Evolutionary conservation across 1,140 invertebrate species (phyloP), one percentile per base, ranked within the genome.

Genomic region (Brachionus manjavacas): DNA sequence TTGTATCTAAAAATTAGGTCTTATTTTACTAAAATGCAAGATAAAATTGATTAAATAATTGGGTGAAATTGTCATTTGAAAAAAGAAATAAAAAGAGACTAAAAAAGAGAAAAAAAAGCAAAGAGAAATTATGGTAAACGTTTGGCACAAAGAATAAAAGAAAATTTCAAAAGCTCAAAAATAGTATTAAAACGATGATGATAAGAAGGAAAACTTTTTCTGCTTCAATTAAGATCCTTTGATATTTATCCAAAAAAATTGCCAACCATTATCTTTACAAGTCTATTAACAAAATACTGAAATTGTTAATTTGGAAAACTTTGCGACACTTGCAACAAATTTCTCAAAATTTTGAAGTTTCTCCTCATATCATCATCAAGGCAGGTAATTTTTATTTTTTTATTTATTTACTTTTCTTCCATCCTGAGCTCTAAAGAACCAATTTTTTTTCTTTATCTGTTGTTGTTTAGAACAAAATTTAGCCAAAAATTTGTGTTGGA

Each of bases 141-240:
- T 20, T 72, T 39, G 35, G 68, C 35, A 39, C 8, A 72, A 20
- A 72, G 68, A 72, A 68, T 72, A 41, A 72, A 41, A 39, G 28
- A 72, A 72, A 72, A 39, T 35, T 35, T 46, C 43, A 31, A 70
- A 41, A 41, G 43, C 43, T 46, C 11, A 72, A 4, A 41, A 35
- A 20, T 31, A 31, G 28, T 31, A 39, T 39, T n/a, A 41, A 39
- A 72, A 41, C 20, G 20, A 23, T 16, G 11, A 43, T 35, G 31
- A 72, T 14, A 25, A 31, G 12, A 72, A 72, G 39, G 39, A 72
- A 72, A 72, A 72, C 31, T 39, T 68, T 70, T 72, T 72, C 68
- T 72, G 68, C 68, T 72, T 72, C 68, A 72, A 72, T 72, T 41
- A 72, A 72, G 68, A 72, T 72, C 68, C n/a, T 72, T 72, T 41